Conservation (phyloP, 2,797 vertebrate genomes). For the Gobio occitaniae region DNA sequence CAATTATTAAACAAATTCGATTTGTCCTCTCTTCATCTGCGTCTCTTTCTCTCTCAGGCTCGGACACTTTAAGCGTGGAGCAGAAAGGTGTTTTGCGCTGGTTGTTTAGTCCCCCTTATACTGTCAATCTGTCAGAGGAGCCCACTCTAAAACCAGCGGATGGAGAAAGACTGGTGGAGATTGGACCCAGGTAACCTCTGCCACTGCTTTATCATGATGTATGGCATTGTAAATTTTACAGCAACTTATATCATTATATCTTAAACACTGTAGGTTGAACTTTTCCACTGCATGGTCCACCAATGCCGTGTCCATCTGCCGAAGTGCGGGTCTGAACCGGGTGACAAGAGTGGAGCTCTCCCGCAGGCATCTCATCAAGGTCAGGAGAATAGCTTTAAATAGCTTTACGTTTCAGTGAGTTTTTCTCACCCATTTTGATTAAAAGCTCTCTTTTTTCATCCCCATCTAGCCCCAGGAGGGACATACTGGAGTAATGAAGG, state of each 20-base stretch:
- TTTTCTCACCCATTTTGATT: neutral
- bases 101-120: conserved; percentile 83
- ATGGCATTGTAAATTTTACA: neutral
- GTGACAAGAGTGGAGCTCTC: conserved; percentile 87
- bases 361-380: conserved; percentile 85
- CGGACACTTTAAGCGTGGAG: conserved; percentile 67
- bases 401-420: neutral
- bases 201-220: neutral
- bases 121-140: conserved; percentile 73
- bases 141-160: conserved; percentile 74
- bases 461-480: conserved; percentile 35
- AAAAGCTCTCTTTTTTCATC: conserved; percentile 3
- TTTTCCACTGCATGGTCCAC: conserved; percentile 91
- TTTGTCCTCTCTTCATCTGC: neutral
- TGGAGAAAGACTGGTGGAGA: conserved; percentile 83
- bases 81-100: conserved; percentile 82
- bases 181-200: conserved; percentile 83
- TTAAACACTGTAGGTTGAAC: conserved; percentile 79
- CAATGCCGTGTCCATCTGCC: conserved; percentile 89
- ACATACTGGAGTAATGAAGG: conserved; percentile 33
- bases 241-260: neutral
- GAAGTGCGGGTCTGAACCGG: conserved; percentile 77
- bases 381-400: conserved; percentile 58
- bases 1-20: neutral
- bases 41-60: conserved; percentile 67